Conservation (phyloP, 2,113 vertebrate genomes). For the Ramphastos sulfuratus region DNA sequence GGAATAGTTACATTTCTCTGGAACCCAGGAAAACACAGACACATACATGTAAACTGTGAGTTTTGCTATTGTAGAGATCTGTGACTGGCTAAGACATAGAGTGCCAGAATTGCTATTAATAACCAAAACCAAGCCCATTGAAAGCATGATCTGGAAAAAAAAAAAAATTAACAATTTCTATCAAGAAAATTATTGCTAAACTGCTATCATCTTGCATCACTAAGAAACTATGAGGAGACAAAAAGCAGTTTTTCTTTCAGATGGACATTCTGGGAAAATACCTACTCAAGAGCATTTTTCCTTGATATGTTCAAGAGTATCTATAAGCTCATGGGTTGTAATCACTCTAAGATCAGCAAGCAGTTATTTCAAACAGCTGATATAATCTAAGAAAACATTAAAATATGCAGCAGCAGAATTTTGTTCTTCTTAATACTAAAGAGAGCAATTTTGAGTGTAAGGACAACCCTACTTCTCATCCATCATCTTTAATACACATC, state of each 20-base stretch:
- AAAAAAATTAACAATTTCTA: background rate
- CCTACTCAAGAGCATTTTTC: background rate
- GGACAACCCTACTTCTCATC: background rate
- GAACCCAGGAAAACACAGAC: background rate
- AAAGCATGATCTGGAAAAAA: background rate
- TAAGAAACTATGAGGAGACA: background rate
- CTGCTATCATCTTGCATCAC: rapidly evolving
- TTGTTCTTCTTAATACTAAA: background rate
- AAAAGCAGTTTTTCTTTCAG: background rate
- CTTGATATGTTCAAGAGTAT: background rate
- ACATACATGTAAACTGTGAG: background rate
- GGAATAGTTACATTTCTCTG: background rate
- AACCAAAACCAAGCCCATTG: background rate
- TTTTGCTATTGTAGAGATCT: background rate
- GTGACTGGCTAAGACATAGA: background rate
- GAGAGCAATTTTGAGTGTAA: background rate
- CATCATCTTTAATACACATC: background rate
- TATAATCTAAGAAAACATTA: background rate
- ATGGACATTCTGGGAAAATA: background rate
- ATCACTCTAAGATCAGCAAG: background rate
- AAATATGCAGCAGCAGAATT: background rate
- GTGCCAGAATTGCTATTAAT: background rate
- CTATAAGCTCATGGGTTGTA: background rate
- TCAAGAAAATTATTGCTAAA: background rate
- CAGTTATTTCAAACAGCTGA: background rate